Base-by-base conservation (phyloP, 2,888 invertebrate species). In the Villa cingulata region DNA sequence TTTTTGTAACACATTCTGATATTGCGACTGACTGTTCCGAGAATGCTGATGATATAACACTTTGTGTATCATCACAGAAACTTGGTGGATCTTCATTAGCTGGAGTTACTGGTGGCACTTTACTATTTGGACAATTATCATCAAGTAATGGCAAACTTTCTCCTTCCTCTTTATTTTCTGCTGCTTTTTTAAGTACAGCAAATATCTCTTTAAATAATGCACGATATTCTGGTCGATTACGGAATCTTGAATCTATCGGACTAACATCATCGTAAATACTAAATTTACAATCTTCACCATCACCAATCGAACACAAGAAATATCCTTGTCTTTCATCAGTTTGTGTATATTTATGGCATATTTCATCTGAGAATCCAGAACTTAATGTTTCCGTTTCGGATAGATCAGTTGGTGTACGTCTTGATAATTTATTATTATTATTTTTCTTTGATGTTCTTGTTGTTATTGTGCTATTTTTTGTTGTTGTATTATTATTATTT, bases 351-450 rank as follows among this genome's bases (percentile, higher is more conserved):
- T 86, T 87, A 65, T 85, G 86, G 64, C 83, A 81, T 2, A 84
- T 86, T 65, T 88, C 88, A 60, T 88, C 89, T 1, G 83, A 80
- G 63, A 84, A 88, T 12, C 85, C 86, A 1, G 87, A 87, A 16
- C 86, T 86, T 19, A 83, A 83, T 0, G 88, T 87, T 64, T 87
- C 88, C 2, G 86, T 83, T 65, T 87, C 87, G 1, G 86, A 87
- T 60, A 86, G 86, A 64, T 86, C 87, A 0, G 80, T 80, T 1
- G 86, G 86, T 2, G 86, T 86, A 54, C 79, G 78, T 15, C 84
- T 81, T 58, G 76, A 74, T n/a, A 53, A 72, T 73, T 65, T 76
- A 77, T 45, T 75, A 66, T 15, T 65, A 70, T 17, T 49, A 70
- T 70, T 40, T 46, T 32, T n/a, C 17, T n/a, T 41, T 42, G 4